Conservation (phyloP, 2,888 invertebrate genomes). For the Doris montereyensis region DNA sequence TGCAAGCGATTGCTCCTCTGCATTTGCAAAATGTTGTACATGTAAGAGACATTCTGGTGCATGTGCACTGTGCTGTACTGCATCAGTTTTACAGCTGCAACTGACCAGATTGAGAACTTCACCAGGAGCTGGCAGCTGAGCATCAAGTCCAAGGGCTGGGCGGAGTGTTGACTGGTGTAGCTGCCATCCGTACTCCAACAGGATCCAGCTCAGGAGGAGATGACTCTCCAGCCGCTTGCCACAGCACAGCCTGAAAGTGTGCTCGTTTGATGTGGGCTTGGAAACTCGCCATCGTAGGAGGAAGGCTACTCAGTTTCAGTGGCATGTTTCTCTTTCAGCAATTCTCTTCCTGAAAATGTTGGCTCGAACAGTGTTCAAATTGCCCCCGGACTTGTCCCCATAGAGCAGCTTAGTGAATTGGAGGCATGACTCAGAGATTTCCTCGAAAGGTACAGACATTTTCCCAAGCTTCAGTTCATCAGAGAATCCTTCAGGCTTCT, state of each 20-base stretch:
- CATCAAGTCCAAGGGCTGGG: neutral
- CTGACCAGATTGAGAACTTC: neutral
- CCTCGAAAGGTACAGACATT: too few species aligned
- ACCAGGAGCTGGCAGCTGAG: neutral
- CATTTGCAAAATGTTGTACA: neutral
- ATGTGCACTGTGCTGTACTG: neutral
- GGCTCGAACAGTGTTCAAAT: neutral
- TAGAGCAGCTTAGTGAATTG: neutral
- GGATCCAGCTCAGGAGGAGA: neutral
- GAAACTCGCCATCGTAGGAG: neutral
- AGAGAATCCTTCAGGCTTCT: neutral
- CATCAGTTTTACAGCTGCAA: neutral
- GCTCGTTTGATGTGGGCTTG: neutral
- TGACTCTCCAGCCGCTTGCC: neutral
- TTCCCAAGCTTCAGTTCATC: too few species aligned
- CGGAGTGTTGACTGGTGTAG: neutral
- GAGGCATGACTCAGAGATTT: neutral
- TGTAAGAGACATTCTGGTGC: neutral
- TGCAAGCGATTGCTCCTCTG: too few species aligned
- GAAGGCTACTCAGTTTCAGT: too few species aligned
- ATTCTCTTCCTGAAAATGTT: neutral
- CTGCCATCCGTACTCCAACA: neutral
- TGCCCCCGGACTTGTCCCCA: neutral
- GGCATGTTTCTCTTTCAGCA: too few species aligned
- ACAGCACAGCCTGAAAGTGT: neutral